Evolutionary conservation across 2,113 vertebrate species (phyloP).

Genomic region (Zosterops borbonicus): DNA sequence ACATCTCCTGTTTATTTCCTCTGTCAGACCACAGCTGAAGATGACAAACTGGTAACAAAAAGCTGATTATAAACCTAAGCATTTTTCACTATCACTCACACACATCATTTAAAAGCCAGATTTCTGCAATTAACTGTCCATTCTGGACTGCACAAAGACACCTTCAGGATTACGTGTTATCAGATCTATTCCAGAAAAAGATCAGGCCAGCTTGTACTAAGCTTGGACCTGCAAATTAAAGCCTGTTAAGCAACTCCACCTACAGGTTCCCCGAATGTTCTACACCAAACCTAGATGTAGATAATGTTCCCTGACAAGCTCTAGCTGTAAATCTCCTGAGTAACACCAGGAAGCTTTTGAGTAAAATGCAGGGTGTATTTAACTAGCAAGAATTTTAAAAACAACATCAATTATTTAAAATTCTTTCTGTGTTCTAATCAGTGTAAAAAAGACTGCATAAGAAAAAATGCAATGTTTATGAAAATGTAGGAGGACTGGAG

Average conservation of each 20-base stretch:
- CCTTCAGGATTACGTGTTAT: background rate
- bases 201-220: background rate
- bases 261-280: background rate
- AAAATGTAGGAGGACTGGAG: background rate
- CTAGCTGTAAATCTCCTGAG: background rate
- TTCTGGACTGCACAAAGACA: background rate
- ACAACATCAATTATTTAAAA: background rate
- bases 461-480: background rate
- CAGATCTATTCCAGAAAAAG: background rate
- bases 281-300: fast-evolving
- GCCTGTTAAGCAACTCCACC: background rate
- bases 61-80: background rate
- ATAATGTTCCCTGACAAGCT: background rate
- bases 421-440: background rate
- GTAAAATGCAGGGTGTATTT: background rate
- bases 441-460: background rate
- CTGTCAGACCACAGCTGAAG: background rate
- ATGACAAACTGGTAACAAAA: background rate
- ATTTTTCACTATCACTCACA: background rate
- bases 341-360: background rate
- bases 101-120: background rate
- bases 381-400: background rate
- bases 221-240: background rate
- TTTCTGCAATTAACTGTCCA: background rate
- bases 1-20: background rate